Evolutionary conservation across 2,797 vertebrate genomes (phyloP).

Genomic region (Cheirogaleus major): DNA sequence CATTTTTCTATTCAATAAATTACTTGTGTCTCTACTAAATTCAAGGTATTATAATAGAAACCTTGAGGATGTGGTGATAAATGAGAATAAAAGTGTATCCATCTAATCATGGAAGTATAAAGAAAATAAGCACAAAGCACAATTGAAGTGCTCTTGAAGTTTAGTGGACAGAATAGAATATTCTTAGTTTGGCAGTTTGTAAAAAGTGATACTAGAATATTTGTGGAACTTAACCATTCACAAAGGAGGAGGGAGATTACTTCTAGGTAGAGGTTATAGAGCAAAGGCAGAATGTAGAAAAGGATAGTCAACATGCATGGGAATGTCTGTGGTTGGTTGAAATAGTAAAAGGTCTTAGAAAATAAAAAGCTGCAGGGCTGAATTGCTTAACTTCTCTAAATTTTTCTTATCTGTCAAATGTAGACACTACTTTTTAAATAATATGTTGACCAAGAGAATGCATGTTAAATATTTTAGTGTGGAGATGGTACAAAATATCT

Average conservation of each 20-base stretch:
- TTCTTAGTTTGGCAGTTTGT: not conserved
- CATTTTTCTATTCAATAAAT: not conserved
- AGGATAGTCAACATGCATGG: not conserved
- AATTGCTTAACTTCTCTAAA: not conserved
- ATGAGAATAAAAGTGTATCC: not conserved
- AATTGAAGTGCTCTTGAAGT: not conserved
- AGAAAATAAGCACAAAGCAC: not conserved
- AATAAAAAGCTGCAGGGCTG: not conserved
- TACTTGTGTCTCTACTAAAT: not conserved
- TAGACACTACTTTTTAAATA: not conserved
- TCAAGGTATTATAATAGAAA: not conserved
- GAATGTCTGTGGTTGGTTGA: not conserved
- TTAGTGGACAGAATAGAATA: not conserved
- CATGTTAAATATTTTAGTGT: not conserved
- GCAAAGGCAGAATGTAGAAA: not conserved
- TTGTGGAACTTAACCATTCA: not conserved
- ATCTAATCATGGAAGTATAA: not conserved
- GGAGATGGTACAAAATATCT: not conserved
- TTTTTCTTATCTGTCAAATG: not conserved
- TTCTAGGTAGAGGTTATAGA: not conserved
- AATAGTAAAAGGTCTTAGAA: not conserved
- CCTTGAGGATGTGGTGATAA: not conserved
- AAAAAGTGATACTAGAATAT: not conserved
- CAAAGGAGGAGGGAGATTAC: not conserved
- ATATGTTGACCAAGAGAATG: not conserved